Conservation (phyloP, 1,140 invertebrate species). For the Bombus picipes region DNA sequence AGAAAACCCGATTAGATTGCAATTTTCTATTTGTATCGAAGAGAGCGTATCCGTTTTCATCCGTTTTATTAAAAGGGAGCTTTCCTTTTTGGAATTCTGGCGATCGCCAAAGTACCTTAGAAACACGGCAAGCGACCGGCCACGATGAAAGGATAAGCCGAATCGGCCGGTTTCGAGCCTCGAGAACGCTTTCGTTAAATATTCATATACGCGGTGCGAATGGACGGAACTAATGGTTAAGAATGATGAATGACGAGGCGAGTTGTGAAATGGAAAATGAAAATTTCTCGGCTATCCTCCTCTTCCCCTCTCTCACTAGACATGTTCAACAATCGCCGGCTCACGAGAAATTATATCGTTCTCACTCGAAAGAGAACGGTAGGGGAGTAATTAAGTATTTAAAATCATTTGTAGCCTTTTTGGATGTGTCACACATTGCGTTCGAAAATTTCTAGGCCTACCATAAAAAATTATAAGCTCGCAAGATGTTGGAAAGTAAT, state of each 20-base stretch:
- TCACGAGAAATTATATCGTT: neutral
- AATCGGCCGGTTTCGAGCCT: conserved; percentile 17
- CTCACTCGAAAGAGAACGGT: neutral
- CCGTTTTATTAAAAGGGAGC: neutral
- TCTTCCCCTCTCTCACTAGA: neutral
- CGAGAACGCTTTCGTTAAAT: conserved; percentile 33
- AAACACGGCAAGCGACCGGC: neutral
- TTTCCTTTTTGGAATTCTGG: conserved; percentile 18
- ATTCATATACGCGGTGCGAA: conserved; percentile 14
- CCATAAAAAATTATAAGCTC: neutral
- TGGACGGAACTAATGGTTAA: conserved; percentile 11
- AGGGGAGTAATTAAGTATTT: neutral
- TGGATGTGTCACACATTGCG: no score
- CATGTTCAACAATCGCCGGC: neutral
- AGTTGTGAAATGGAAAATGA: conserved; percentile 31
- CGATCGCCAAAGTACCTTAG: neutral
- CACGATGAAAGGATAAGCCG: conserved; percentile 32
- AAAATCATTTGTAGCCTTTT: neutral
- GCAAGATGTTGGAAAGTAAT: neutral
- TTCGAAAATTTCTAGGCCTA: neutral
- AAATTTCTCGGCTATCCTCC: neutral
- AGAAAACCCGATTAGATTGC: neutral
- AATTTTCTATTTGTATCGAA: neutral
- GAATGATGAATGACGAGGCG: conserved; percentile 21
- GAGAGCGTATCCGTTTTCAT: neutral